A percentile compares a stretch with the other conserved stretches of the same genome.
These are phyloP conservation scores for Rhizoglyphus robini DNA, from an alignment of 1,140 invertebrate species.

Conservation along the genomic window DNA sequence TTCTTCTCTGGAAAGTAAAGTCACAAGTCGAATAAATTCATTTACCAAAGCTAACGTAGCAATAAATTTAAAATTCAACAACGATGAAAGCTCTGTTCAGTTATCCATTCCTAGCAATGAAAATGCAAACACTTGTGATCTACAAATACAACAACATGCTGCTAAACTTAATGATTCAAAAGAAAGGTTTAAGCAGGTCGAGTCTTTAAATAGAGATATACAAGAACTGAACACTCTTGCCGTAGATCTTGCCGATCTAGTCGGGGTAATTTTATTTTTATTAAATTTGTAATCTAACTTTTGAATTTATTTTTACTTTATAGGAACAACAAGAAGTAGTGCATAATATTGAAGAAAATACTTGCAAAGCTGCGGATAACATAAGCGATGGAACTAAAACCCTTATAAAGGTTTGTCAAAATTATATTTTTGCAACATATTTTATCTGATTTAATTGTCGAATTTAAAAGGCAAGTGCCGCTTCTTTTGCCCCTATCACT, in stretches of 20 bases:
- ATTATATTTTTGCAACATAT: neutral
- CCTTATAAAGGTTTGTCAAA: neutral
- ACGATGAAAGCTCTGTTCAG: neutral
- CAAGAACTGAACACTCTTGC: neutral
- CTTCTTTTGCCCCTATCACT: neutral
- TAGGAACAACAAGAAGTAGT: conserved; percentile 7
- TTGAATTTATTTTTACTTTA: neutral
- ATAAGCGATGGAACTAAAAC: neutral
- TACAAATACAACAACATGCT: neutral
- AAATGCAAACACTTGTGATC: neutral
- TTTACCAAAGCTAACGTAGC: neutral
- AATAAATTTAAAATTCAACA: neutral
- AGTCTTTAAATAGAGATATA: conserved; percentile 1
- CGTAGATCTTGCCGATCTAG: neutral
- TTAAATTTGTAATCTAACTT: neutral
- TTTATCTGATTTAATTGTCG: neutral
- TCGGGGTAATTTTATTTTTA: neutral
- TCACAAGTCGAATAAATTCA: neutral
- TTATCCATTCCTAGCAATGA: too few species aligned
- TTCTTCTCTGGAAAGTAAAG: neutral
- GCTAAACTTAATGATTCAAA: neutral
- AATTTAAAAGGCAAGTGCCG: neutral
- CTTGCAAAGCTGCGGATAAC: neutral
- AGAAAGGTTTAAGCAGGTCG: neutral
- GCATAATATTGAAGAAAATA: neutral